These are phyloP conservation scores for Chelon labrosus DNA, from an alignment of 2,797 vertebrate species.

Conservation along the genomic window DNA sequence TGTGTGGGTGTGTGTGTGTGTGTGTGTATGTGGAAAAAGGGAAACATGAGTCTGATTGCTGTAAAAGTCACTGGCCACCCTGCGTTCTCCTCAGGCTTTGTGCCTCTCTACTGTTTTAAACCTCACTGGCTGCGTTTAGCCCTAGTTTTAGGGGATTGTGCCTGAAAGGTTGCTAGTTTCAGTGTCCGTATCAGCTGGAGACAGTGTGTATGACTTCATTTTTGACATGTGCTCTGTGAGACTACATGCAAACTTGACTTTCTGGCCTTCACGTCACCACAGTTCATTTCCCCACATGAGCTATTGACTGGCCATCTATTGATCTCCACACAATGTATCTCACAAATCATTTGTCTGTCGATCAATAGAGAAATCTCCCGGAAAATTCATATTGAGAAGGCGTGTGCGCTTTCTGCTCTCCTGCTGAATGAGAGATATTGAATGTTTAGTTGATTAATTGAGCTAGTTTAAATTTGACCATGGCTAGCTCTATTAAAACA, in stretches of 20 bases:
- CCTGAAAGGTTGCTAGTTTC: conserved; percentile 33
- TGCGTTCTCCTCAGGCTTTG: conserved; percentile 34
- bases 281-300: conserved; percentile 88
- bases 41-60: conserved; percentile 40
- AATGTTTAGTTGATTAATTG: conserved; percentile 99
- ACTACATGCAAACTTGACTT: conserved; percentile 65
- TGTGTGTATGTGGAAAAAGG: background rate
- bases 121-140: conserved; percentile 12
- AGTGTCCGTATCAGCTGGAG: conserved; percentile 1
- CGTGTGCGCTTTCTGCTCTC: conserved; percentile 91
- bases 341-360: conserved; percentile 99
- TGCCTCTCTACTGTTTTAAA: conserved; percentile 29
- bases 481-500: conserved; percentile 95
- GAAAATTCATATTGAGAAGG: conserved; percentile 99
- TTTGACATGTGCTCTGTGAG: conserved; percentile 10
- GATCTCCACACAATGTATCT: conserved; percentile 96
- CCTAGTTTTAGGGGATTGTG: background rate
- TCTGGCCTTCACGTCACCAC: conserved; percentile 69
- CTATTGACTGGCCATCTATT: conserved; percentile 92
- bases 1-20: conserved; percentile 21
- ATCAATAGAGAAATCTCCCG: conserved; percentile 99
- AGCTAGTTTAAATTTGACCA: conserved; percentile 97
- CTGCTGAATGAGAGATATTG: conserved; percentile 93
- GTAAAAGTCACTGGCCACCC: conserved; percentile 64
- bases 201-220: conserved; percentile 8